Evolutionary conservation across 2,888 invertebrate genomes (phyloP), one percentile per base, ranked within the genome.

Genomic region (Horisme vitalbata): DNA sequence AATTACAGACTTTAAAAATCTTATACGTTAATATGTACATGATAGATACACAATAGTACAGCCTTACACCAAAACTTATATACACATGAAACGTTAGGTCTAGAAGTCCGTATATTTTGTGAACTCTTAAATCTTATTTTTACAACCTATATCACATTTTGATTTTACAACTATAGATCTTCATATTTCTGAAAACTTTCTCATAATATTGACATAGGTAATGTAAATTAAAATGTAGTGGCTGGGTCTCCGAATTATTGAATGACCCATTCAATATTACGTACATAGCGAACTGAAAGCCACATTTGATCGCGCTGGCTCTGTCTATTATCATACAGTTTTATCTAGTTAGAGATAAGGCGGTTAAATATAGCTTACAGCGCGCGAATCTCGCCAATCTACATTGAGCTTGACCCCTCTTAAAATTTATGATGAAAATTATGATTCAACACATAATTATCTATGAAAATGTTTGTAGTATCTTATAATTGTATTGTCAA

Each of bases 131-230:
- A 63, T 75, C 77, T 67, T 63, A 39, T 83, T 85, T 88, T 87
- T 88, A 89, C 89, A 88, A 77, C 75, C 87, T 89, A 89, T 89
- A 89, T 89, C 89, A 89, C 89, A 88, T 87, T 88, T 56, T 86
- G 79, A 80, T 83, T 82, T 83, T 82, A 82, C 77, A 71, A 59
- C 83, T 84, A 83, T 61, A 68, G 41, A 59, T 37, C 48, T 61
- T 1, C 68, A 61, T 51, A 61, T 37, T 34, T 20, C 18, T 34
- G 45, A 39, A 36, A 45, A 43, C 23, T 5, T 37, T 37, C 11
- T 31, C n/a, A 18, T n/a, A n/a, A n/a, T n/a, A n/a, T n/a, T n/a
- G n/a, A n/a, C n/a, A n/a, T n/a, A n/a, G n/a, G n/a, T n/a, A n/a
- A n/a, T n/a, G n/a, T n/a, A n/a, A n/a, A n/a, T n/a, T n/a, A n/a